Conservation (phyloP, 1,140 invertebrate species). For the Drosophila neocordata region DNA sequence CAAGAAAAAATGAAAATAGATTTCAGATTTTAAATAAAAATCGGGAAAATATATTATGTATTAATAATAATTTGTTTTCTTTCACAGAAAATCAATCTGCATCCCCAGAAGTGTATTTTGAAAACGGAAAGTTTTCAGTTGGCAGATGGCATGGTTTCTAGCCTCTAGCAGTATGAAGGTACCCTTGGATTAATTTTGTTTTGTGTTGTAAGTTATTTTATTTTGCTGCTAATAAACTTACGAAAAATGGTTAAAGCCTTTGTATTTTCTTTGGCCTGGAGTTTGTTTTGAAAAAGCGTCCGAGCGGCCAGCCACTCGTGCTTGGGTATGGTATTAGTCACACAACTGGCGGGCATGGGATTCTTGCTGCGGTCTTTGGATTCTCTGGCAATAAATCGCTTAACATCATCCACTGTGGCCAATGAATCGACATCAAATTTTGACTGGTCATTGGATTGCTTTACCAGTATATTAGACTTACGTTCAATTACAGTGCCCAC, state of each 20-base stretch:
- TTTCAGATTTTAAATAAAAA: no score
- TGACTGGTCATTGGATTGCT: background rate
- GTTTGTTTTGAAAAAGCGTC: constrained; percentile 63
- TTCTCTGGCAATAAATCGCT: constrained; percentile 63
- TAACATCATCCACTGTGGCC: constrained; percentile 50
- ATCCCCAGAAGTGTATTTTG: constrained; percentile 40
- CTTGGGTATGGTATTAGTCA: constrained; percentile 56
- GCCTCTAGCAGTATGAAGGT: constrained; percentile 15
- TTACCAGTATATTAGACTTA: background rate
- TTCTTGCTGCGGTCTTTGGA: constrained; percentile 46
- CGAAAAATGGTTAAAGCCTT: constrained; percentile 74
- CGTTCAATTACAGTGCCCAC: constrained; percentile 56
- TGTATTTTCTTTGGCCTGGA: constrained; percentile 47
- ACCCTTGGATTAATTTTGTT: background rate
- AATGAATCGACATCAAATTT: constrained; percentile 35
- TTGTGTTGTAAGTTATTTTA: constrained; percentile 39
- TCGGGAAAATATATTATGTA: no score
- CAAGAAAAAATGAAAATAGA: background rate
- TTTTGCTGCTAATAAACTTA: constrained; percentile 77
- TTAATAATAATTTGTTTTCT: no score
- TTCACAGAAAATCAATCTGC: constrained; percentile 26
- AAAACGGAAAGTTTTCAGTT: constrained; percentile 48
- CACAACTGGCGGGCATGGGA: constrained; percentile 27
- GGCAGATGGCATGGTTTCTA: constrained; percentile 49
- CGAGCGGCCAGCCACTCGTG: constrained; percentile 70